A percentile compares a stretch with the other conserved stretches of the same genome.
Evolutionary conservation across 1,140 invertebrate genomes (phyloP).

Genomic region (Bradynema listronoti): DNA sequence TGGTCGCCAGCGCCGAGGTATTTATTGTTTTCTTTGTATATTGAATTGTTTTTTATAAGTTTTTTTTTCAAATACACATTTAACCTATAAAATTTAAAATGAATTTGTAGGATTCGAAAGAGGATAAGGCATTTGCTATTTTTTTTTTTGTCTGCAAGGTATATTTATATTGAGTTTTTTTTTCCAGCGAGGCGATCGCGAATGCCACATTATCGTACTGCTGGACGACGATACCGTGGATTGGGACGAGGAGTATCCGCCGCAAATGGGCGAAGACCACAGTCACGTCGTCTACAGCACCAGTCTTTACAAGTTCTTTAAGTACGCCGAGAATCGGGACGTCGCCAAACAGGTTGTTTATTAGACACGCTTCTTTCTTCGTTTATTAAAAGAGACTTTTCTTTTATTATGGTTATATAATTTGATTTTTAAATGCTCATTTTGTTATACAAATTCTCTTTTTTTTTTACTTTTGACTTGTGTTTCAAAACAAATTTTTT

Average conservation of each 20-base stretch:
- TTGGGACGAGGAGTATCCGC: conserved; percentile 97
- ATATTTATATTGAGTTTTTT: too few species aligned
- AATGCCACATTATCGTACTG: conserved; percentile 78
- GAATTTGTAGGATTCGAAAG: too few species aligned
- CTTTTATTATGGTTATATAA: conserved; percentile 1
- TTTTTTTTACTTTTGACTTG: background rate
- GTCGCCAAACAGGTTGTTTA: conserved; percentile 88
- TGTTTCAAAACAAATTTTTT: background rate
- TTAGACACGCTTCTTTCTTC: too few species aligned
- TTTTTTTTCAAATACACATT: too few species aligned
- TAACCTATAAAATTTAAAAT: too few species aligned
- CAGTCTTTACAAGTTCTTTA: conserved; percentile 71
- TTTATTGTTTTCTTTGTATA: too few species aligned
- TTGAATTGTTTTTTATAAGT: too few species aligned
- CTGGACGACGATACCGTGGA: conserved; percentile 91
- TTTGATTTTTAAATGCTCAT: background rate
- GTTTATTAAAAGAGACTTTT: too few species aligned
- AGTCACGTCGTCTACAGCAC: conserved; percentile 69
- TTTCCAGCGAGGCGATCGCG: conserved; percentile 62
- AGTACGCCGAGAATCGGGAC: conserved; percentile 98
- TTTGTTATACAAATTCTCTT: conserved; percentile 1
- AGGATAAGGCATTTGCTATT: too few species aligned
- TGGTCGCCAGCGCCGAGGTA: conserved; percentile 87
- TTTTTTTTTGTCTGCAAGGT: too few species aligned
- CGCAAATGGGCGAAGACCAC: conserved; percentile 96